Conservation (phyloP, 1,140 invertebrate species). For the Achroia grisella region DNA sequence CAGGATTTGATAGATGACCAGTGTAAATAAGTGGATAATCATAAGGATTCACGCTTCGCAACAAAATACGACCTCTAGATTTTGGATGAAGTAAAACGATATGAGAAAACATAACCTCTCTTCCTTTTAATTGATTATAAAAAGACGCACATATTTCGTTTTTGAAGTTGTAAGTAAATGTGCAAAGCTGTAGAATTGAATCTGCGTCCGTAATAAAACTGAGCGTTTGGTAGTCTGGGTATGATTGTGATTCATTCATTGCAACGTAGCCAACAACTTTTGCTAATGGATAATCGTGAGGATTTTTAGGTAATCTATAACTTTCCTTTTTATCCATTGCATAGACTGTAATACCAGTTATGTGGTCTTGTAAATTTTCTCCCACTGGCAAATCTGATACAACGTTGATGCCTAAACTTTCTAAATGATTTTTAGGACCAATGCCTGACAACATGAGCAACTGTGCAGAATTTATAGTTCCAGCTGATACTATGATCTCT, state of each 20-base stretch:
- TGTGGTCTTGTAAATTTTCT: constrained; percentile 73
- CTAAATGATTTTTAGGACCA: constrained; percentile 71
- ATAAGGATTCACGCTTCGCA: constrained; percentile 18
- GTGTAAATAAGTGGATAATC: constrained; percentile 19
- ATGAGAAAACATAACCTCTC: constrained; percentile 9
- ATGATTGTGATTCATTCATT: constrained; percentile 46
- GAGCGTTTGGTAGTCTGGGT: constrained; percentile 20
- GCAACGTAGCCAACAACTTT: constrained; percentile 83
- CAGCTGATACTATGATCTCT: constrained; percentile 76
- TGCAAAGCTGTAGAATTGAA: constrained; percentile 3
- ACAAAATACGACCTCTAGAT: constrained; percentile 20
- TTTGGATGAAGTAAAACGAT: constrained; percentile 17
- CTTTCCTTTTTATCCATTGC: no score
- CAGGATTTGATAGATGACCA: constrained; percentile 9
- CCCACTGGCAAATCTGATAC: constrained; percentile 75
- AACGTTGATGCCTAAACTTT: constrained; percentile 52
- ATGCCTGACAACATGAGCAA: constrained; percentile 76
- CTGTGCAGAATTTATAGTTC: constrained; percentile 75
- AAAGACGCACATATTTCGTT: constrained; percentile 17
- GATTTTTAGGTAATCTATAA: constrained; percentile 58
- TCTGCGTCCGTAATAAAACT: constrained; percentile 3
- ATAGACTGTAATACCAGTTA: constrained; percentile 1
- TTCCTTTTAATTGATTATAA: constrained; percentile 13
- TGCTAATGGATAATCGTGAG: constrained; percentile 79
- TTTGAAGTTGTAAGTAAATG: constrained; percentile 5